Conservation (phyloP, 2,797 vertebrate species). For the Vespertilio murinus region DNA sequence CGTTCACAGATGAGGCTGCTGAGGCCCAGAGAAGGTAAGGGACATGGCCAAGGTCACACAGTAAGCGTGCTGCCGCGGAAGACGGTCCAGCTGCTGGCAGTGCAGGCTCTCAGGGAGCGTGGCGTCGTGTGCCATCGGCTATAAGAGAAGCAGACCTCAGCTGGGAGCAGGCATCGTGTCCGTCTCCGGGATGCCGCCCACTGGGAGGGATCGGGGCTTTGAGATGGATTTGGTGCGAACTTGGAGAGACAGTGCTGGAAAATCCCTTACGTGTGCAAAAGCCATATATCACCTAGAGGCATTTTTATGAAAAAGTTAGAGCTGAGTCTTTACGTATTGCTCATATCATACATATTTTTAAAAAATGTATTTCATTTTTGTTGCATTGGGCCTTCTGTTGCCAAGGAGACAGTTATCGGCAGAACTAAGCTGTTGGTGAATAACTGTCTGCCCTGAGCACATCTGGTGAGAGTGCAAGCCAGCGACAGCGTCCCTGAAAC, state of each 20-base stretch:
- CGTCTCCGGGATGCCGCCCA: slow-evolving; percentile 34
- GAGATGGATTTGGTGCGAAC: not conserved
- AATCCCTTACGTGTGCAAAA: not conserved
- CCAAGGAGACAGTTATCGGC: slow-evolving; percentile 66
- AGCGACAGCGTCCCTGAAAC: not conserved
- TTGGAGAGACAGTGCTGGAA: not conserved
- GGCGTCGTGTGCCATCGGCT: not conserved
- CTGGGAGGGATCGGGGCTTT: not conserved
- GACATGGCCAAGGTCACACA: not conserved
- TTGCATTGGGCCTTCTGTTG: slow-evolving; percentile 50
- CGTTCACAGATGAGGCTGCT: not conserved
- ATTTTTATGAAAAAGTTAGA: slow-evolving; percentile 6
- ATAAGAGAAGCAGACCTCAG: slow-evolving; percentile 19
- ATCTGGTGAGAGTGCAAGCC: not conserved
- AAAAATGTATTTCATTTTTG: slow-evolving; percentile 6
- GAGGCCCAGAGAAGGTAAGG: not conserved
- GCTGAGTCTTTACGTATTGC: not conserved
- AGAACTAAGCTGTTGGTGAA: slow-evolving; percentile 61
- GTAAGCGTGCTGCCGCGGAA: not conserved
- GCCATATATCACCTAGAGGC: not conserved
- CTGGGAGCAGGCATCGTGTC: not conserved
- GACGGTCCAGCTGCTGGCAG: not conserved
- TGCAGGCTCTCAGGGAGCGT: not conserved
- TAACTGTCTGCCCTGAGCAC: slow-evolving; percentile 48
- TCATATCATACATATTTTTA: not conserved